Percentiles rank a stretch among this genome's conserved stretches.
Evolutionary conservation across 2,797 vertebrate species (phyloP).

Genomic region (Hozukius guyotensis): DNA sequence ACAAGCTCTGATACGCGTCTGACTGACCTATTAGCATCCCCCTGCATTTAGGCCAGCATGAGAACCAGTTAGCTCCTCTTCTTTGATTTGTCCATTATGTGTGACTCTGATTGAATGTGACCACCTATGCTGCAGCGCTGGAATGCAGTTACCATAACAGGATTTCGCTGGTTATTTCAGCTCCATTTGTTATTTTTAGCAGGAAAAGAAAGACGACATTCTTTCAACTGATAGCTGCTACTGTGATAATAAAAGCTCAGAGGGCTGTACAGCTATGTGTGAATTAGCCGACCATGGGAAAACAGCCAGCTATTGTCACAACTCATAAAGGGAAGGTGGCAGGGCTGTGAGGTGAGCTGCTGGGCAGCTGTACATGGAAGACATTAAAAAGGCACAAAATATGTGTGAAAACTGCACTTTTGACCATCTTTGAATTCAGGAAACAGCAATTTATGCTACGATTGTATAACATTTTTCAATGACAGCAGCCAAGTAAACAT

Average conservation of each 20-base stretch:
- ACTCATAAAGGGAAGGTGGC: neutral
- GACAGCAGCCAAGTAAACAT: neutral
- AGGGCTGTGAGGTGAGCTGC: neutral
- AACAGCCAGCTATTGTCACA: neutral
- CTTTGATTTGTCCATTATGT: constrained; percentile 1
- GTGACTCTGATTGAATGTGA: constrained; percentile 27
- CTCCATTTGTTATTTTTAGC: constrained; percentile 65
- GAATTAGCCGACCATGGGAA: constrained; percentile 25
- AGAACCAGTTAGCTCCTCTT: constrained; percentile 3
- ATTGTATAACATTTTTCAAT: neutral
- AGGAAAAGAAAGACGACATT: constrained; percentile 55
- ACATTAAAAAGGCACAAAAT: neutral
- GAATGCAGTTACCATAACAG: constrained; percentile 62
- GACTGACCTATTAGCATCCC: neutral
- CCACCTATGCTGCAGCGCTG: constrained; percentile 58
- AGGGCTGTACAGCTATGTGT: constrained; percentile 7
- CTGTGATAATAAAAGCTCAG: constrained; percentile 40
- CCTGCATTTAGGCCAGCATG: constrained; percentile 4
- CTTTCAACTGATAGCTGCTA: constrained; percentile 43
- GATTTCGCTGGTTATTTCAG: constrained; percentile 54
- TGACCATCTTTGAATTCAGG: neutral
- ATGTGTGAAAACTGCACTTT: neutral
- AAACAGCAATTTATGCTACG: neutral
- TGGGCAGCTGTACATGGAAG: neutral
- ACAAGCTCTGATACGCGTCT: neutral